Evolutionary conservation across 2,888 invertebrate species (phyloP).

Genomic region (Tipula helvola): DNA sequence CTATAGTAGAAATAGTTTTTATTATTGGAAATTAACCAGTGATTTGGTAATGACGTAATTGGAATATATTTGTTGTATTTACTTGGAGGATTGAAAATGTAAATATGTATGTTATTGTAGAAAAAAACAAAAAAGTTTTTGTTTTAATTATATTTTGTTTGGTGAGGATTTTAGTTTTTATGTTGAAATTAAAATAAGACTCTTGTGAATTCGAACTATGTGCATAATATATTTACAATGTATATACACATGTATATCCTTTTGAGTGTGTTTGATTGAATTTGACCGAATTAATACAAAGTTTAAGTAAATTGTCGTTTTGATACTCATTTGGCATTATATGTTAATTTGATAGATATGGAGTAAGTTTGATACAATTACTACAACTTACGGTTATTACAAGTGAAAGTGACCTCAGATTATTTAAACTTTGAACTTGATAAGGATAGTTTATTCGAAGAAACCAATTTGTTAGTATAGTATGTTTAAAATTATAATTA

Average conservation of each 20-base stretch:
- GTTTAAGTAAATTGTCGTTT: not conserved
- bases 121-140: not conserved
- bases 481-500: no score
- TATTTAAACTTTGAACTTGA: no score
- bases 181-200: not conserved
- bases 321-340: not conserved
- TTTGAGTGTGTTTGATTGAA: not conserved
- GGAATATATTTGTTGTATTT: not conserved
- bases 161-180: not conserved
- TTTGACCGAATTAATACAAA: not conserved
- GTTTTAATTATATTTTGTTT: not conserved
- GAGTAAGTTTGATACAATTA: no score
- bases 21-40: not conserved
- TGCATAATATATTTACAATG: not conserved
- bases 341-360: no score
- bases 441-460: no score
- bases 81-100: not conserved
- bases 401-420: no score
- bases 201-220: not conserved
- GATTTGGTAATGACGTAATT: slow-evolving; percentile 4
- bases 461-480: no score
- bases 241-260: not conserved
- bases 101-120: not conserved
- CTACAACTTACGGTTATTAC: no score
- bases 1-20: not conserved